Conservation (phyloP, 2,888 invertebrate species). For the Leucania comma region DNA sequence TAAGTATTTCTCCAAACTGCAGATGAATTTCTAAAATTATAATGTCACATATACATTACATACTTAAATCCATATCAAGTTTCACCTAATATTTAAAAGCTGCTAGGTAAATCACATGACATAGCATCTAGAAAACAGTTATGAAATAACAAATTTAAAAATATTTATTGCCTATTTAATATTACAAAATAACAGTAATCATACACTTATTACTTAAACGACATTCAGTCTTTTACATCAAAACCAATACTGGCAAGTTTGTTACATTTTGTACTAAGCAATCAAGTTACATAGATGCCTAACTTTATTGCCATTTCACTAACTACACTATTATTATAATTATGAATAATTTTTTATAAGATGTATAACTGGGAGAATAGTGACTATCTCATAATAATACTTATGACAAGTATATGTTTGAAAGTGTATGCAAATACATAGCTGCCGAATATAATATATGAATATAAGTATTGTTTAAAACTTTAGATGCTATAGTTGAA, state of each 20-base stretch:
- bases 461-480: conserved; percentile 22
- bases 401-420: conserved; percentile 30
- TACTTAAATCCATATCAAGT: conserved; percentile 51
- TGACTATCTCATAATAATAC: conserved; percentile 42
- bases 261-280: conserved; percentile 90
- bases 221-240: conserved; percentile 90
- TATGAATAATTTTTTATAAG: conserved; percentile 25
- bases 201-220: conserved; percentile 82
- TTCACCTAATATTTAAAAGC: conserved; percentile 65
- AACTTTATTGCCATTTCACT: conserved; percentile 83
- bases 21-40: conserved; percentile 47
- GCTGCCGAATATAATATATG: conserved; percentile 38
- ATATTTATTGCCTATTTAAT: conserved; percentile 76
- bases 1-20: conserved; percentile 44
- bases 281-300: conserved; percentile 79
- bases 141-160: conserved; percentile 65
- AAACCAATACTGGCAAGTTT: conserved; percentile 91
- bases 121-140: conserved; percentile 64
- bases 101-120: conserved; percentile 74
- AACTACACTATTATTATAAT: conserved; percentile 69
- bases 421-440: conserved; percentile 36
- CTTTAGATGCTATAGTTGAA: not conserved
- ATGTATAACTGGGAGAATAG: conserved; percentile 58
- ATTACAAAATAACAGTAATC: conserved; percentile 83
- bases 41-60: conserved; percentile 42